These are phyloP conservation scores for Oreotrochilus melanogaster DNA, from an alignment of 2,113 vertebrate genomes.

Conservation along the genomic window DNA sequence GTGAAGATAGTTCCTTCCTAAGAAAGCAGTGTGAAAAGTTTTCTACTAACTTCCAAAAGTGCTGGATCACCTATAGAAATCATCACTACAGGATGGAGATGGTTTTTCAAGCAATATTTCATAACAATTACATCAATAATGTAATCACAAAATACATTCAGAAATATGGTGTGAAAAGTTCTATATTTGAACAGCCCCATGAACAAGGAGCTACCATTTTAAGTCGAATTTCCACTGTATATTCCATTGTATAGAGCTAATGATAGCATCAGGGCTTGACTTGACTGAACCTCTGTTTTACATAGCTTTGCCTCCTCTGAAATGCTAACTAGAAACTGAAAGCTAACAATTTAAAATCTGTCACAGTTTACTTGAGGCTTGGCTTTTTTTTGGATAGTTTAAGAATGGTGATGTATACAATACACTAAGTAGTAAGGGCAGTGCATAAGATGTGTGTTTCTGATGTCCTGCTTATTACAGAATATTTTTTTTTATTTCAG, in stretches of 20 bases:
- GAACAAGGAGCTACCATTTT: background rate
- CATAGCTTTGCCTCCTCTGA: background rate
- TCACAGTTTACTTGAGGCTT: background rate
- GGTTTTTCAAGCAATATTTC: background rate
- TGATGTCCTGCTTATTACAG: background rate
- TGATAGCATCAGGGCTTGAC: background rate
- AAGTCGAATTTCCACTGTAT: background rate
- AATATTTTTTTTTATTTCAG: background rate
- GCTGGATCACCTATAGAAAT: background rate
- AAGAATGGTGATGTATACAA: background rate
- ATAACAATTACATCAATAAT: background rate
- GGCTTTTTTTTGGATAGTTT: background rate
- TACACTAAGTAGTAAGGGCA: background rate
- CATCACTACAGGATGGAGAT: background rate
- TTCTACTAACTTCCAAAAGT: background rate
- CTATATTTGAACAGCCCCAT: background rate
- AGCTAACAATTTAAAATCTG: background rate
- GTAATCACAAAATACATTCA: background rate
- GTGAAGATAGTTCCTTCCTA: background rate
- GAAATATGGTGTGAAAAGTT: background rate
- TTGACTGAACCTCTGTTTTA: background rate
- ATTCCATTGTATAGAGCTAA: background rate
- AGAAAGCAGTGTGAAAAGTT: background rate
- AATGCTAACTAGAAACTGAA: background rate
- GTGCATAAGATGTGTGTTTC: background rate